Percentiles rank a stretch among this genome's conserved stretches.
These are phyloP conservation scores for Potamilus streckersoni DNA, from an alignment of 1,140 invertebrate species.

Conservation along the genomic window DNA sequence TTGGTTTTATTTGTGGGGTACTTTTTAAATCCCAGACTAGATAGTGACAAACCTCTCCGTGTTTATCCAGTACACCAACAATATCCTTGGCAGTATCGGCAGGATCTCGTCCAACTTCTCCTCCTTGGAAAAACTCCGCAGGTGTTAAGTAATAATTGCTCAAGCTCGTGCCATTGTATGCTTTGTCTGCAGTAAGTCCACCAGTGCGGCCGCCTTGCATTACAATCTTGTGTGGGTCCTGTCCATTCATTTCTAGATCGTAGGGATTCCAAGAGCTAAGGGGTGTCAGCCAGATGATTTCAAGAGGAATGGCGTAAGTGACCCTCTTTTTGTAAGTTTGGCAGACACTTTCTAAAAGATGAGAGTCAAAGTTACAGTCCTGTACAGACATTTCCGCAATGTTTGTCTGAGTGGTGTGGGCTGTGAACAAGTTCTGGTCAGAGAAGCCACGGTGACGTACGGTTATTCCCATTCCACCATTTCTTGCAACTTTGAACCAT, in stretches of 20 bases:
- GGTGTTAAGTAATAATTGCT: slow-evolving; percentile 44
- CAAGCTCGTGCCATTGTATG: slow-evolving; percentile 46
- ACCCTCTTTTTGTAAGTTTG: slow-evolving; percentile 16
- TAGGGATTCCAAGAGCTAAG: slow-evolving; percentile 57
- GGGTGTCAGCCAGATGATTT: slow-evolving; percentile 56
- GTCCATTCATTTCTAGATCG: slow-evolving; percentile 17
- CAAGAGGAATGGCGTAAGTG: slow-evolving; percentile 54
- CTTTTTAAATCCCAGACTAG: neutral
- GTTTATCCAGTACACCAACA: slow-evolving; percentile 40
- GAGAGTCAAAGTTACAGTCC: slow-evolving; percentile 13
- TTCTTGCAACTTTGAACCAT: slow-evolving; percentile 31
- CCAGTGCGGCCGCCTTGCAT: slow-evolving; percentile 31
- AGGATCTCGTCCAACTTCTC: slow-evolving; percentile 17
- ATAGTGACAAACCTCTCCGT: slow-evolving; percentile 18
- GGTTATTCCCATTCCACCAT: slow-evolving; percentile 39
- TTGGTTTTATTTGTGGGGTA: neutral
- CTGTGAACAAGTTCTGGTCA: slow-evolving; percentile 49
- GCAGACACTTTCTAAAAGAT: slow-evolving; percentile 24
- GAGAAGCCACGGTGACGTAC: slow-evolving; percentile 43
- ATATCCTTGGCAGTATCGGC: slow-evolving; percentile 22
- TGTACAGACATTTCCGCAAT: slow-evolving; percentile 27
- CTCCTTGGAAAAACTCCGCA: slow-evolving; percentile 41
- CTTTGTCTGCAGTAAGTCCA: slow-evolving; percentile 30
- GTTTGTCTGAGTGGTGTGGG: slow-evolving; percentile 42
- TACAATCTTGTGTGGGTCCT: slow-evolving; percentile 4